Conservation (phyloP, 2,113 vertebrate genomes). For the Deroptyus accipitrinus region DNA sequence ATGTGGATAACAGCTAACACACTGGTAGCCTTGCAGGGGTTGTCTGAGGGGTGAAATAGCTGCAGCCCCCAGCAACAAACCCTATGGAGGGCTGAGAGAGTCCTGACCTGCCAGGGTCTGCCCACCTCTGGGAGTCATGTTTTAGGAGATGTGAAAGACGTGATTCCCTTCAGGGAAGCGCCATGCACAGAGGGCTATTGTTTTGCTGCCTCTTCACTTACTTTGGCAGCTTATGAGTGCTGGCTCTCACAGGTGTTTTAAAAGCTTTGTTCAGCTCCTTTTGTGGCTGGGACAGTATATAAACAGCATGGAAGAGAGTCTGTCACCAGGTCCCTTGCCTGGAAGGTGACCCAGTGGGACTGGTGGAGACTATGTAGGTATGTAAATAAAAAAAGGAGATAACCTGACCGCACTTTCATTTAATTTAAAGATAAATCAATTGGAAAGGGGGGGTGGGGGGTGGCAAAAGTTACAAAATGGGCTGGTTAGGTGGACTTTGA, state of each 20-base stretch:
- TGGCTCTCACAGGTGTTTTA: background rate
- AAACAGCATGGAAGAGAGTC: background rate
- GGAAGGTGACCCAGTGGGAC: background rate
- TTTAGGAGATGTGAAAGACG: background rate
- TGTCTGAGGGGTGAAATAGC: background rate
- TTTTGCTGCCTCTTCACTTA: background rate
- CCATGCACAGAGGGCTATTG: background rate
- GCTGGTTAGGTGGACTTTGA: constrained; percentile 53
- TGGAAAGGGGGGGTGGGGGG: background rate
- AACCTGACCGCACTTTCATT: constrained; percentile 22
- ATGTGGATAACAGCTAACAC: background rate
- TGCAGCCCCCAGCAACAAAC: background rate
- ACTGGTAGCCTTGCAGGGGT: background rate
- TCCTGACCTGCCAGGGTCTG: background rate
- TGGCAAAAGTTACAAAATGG: constrained; percentile 12
- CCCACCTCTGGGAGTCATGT: background rate
- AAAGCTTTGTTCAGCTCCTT: background rate
- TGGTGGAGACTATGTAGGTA: background rate
- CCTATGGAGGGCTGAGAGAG: background rate
- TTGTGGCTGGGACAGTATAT: background rate
- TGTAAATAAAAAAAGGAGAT: constrained; percentile 53
- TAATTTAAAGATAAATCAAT: constrained; percentile 51
- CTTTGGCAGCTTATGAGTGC: background rate
- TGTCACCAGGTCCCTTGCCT: background rate
- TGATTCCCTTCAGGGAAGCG: background rate